phyloP scores from a whole-genome alignment of 2,888 invertebrate genomes.

The Podotricha telesiphe region DNA sequence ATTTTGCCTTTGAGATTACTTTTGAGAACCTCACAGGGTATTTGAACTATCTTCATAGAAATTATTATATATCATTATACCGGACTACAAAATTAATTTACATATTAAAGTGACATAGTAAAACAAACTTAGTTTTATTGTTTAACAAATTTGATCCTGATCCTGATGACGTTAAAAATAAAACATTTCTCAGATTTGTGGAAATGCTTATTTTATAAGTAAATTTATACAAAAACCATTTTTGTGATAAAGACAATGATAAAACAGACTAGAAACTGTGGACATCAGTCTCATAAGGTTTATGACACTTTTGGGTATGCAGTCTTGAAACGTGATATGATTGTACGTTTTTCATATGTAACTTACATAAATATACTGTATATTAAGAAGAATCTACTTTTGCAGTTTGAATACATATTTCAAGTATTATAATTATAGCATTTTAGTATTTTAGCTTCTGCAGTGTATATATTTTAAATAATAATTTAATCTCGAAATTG shows the following conservation, averaged over 20 bases:
- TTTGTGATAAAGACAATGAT: background rate
- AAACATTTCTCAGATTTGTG: background rate
- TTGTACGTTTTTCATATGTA: background rate
- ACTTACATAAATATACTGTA: too few relatives aligned
- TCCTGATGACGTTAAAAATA: background rate
- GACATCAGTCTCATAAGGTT: background rate
- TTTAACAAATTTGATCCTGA: too few relatives aligned
- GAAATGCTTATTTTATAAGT: background rate
- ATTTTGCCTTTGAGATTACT: constrained; percentile 31
- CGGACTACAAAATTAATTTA: background rate
- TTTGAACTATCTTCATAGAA: constrained; percentile 23
- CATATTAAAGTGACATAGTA: background rate
- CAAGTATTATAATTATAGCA: too few relatives aligned
- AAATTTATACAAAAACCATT: background rate
- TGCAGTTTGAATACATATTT: too few relatives aligned
- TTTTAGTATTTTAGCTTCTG: too few relatives aligned
- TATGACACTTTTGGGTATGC: background rate
- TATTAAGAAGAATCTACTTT: too few relatives aligned
- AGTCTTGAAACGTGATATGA: background rate
- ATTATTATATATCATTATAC: constrained; percentile 5
- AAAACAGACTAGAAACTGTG: background rate
- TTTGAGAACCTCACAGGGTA: constrained; percentile 25
- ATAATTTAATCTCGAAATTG: too few relatives aligned
- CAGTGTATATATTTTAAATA: too few relatives aligned
- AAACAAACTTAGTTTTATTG: background rate